Base-by-base conservation (phyloP, 2,888 invertebrate genomes). In the Noctuana brunneofusca region DNA sequence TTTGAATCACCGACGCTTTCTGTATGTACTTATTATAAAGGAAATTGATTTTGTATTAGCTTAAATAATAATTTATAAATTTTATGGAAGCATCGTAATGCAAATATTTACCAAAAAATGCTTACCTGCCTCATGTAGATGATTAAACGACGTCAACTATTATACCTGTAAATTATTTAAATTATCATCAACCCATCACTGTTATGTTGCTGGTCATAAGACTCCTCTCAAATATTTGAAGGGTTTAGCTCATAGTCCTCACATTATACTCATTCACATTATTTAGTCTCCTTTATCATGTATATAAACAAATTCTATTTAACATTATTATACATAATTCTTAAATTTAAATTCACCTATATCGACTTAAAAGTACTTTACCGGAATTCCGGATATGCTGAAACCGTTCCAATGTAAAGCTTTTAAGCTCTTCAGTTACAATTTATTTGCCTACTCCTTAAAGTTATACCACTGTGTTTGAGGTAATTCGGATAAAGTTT, bases 401-500 rank as follows among this genome's bases (percentile, higher is more conserved):
- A 65, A 65, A 63, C 56, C 56, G 58, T 59, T 63, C 68, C 69
- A 75, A 80, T 80, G 79, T 77, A 81, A 83, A 85, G 84, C 84
- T 84, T 86, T 85, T 81, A 84, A 81, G 74, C 81, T 78, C 83
- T 85, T 71, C 75, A 83, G 74, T 74, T 72, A 75, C 79, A 83
- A 83, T 86, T 62, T 81, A 82, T 78, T 79, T 74, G 64, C 64
- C 58, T 62, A 68, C 66, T 64, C 65, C 58, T 43, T 59, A 66
- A 64, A 65, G 65, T 67, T 68, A 24, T 24, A 55, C 55, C 20
- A 32, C 48, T 48, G 55, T 38, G 41, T 55, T 55, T 55, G 41
- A 49, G 54, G 49, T 55, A 30, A 55, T 49, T 62, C 27, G 63
- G 63, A 60, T 64, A 56, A 68, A 66, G 63, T 68, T 68, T 66